Conservation (phyloP, 2,888 invertebrate genomes). For the Neoaliturus tenellus region DNA sequence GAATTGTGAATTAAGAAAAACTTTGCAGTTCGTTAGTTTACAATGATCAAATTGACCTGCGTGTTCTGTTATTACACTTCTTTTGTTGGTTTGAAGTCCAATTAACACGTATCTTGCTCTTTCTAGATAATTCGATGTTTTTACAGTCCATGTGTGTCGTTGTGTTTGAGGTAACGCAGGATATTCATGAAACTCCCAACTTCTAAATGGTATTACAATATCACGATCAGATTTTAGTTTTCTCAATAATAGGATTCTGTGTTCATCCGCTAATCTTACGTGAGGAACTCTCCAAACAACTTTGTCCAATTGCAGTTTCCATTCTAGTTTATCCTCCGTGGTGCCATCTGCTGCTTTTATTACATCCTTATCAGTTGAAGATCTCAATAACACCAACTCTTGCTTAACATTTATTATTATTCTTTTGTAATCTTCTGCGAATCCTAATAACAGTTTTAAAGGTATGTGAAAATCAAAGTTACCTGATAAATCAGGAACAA, state of each 20-base stretch:
- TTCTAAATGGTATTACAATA: constrained; percentile 67
- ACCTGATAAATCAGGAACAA: constrained; percentile 60
- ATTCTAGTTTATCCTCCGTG: constrained; percentile 46
- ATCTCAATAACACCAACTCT: constrained; percentile 68
- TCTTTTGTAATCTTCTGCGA: constrained; percentile 70
- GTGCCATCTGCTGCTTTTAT: constrained; percentile 57
- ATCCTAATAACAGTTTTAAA: constrained; percentile 69
- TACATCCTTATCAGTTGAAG: constrained; percentile 67
- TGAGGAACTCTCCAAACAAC: constrained; percentile 65
- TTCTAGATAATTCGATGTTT: constrained; percentile 69
- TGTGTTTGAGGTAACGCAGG: constrained; percentile 69
- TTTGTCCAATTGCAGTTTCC: constrained; percentile 61
- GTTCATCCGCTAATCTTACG: constrained; percentile 64
- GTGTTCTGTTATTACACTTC: constrained; percentile 66
- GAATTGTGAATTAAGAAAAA: constrained; percentile 55
- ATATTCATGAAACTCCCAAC: constrained; percentile 71
- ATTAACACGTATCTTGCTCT: constrained; percentile 70
- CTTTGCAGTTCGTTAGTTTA: constrained; percentile 66
- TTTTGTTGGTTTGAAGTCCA: constrained; percentile 70
- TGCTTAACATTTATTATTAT: constrained; percentile 71
- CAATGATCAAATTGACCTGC: constrained; percentile 45
- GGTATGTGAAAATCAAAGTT: constrained; percentile 68
- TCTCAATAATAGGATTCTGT: constrained; percentile 65
- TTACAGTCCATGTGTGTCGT: constrained; percentile 68
- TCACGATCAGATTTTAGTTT: constrained; percentile 56